These are phyloP conservation scores for Megalurothrips usitatus DNA, from an alignment of 2,888 invertebrate genomes.

Conservation along the genomic window DNA sequence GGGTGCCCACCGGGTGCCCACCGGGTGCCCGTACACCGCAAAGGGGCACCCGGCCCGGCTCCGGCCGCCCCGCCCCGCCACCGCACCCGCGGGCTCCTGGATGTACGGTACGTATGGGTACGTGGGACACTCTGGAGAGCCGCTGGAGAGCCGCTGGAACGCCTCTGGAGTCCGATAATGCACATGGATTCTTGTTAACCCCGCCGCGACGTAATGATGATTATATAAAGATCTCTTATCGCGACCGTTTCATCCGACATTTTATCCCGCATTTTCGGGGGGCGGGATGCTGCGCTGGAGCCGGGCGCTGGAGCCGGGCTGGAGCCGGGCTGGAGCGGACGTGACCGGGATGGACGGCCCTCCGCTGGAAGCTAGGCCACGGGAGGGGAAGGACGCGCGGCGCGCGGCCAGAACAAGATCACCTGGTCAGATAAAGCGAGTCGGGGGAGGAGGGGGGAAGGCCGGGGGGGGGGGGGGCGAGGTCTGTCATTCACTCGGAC, in stretches of 20 bases:
- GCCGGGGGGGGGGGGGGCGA: not conserved
- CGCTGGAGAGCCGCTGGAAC: too few relatives aligned
- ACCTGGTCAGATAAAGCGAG: not conserved
- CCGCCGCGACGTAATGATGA: not conserved
- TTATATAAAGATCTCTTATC: not conserved
- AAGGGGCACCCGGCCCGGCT: slow-evolving; percentile 20
- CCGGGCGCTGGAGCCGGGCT: not conserved
- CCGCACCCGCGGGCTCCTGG: not conserved
- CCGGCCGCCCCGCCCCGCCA: slow-evolving; percentile 5
- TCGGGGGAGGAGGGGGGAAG: not conserved
- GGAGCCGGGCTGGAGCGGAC: not conserved
- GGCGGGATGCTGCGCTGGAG: not conserved
- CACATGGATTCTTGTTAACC: not conserved
- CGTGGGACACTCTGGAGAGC: too few relatives aligned
- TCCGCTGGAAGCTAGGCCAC: too few relatives aligned
- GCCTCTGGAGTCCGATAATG: too few relatives aligned
- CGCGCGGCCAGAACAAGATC: not conserved
- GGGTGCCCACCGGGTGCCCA: not conserved
- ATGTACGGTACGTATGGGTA: not conserved
- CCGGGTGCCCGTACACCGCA: slow-evolving; percentile 3
- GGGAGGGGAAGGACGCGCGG: not conserved
- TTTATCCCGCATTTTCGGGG: not conserved
- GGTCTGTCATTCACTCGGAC: slow-evolving; percentile 16
- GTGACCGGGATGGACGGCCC: not conserved
- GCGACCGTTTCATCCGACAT: not conserved